phyloP scores from a whole-genome alignment of 2,888 invertebrate genomes.

The Polymixis flavicincta region DNA sequence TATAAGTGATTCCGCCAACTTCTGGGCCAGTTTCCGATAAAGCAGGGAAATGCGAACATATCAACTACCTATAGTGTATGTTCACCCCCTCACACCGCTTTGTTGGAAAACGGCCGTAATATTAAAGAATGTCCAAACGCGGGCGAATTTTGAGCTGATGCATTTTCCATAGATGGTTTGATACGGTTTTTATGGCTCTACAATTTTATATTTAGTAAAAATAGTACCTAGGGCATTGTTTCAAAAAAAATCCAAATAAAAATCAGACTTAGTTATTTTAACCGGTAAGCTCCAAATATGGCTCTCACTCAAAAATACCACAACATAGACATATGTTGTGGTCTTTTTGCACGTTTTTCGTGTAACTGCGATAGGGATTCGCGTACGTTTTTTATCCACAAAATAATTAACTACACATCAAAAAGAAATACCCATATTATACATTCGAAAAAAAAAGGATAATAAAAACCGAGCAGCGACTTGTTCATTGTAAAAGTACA shows the following conservation, averaged over 20 bases:
- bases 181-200: neutral
- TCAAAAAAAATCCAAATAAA: neutral
- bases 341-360: neutral
- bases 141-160: neutral
- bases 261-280: neutral
- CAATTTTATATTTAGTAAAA: neutral
- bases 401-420: neutral
- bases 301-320: too few species aligned
- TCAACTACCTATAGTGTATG: too few species aligned
- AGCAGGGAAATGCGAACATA: neutral
- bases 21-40: neutral
- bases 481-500: neutral
- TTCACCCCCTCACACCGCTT: neutral
- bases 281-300: neutral
- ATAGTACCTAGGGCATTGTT: neutral
- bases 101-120: neutral
- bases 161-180: neutral
- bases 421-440: neutral
- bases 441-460: slow-evolving; percentile 1
- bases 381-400: neutral
- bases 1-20: neutral
- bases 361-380: neutral
- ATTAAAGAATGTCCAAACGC: neutral
- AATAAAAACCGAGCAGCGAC: slow-evolving; percentile 11
- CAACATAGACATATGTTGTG: too few species aligned